A percentile compares a stretch with the other conserved stretches of the same genome.
Conservation (phyloP, 2,113 vertebrate species). For the Pardalotus punctatus region DNA sequence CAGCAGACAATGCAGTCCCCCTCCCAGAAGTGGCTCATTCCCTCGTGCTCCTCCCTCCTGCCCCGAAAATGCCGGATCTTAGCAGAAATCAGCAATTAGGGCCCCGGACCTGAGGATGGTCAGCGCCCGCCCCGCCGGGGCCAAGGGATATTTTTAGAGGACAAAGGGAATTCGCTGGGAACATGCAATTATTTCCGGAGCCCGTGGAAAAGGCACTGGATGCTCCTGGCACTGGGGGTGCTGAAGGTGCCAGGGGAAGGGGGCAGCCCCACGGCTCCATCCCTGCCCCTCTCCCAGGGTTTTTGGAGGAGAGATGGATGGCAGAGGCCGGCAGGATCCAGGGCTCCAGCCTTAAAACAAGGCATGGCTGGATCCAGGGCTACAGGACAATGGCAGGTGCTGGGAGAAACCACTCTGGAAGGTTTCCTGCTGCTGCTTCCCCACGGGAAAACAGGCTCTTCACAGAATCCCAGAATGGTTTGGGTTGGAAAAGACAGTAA, state of each 20-base stretch:
- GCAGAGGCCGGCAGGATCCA: neutral
- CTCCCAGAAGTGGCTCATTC: neutral
- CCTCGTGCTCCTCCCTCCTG: neutral
- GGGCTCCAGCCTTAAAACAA: neutral
- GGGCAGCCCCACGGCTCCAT: neutral
- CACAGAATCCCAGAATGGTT: neutral
- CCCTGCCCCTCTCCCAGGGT: neutral
- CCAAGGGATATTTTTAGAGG: neutral
- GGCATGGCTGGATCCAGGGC: accelerated
- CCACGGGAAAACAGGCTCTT: neutral
- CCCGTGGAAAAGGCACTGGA: neutral
- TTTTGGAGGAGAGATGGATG: neutral
- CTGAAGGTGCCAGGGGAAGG: neutral
- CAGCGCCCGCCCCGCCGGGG: neutral
- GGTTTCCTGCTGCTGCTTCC: neutral
- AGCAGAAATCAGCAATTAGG: neutral
- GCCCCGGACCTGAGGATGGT: accelerated
- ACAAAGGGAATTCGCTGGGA: neutral
- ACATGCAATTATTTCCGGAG: neutral
- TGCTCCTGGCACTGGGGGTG: accelerated
- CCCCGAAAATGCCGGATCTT: accelerated
- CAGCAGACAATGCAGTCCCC: neutral
- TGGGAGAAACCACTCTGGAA: neutral
- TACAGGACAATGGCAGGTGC: accelerated
- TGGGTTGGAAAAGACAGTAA: neutral